Evolutionary conservation across 2,797 vertebrate species (phyloP).

Genomic region (Ptychadena robeensis): DNA sequence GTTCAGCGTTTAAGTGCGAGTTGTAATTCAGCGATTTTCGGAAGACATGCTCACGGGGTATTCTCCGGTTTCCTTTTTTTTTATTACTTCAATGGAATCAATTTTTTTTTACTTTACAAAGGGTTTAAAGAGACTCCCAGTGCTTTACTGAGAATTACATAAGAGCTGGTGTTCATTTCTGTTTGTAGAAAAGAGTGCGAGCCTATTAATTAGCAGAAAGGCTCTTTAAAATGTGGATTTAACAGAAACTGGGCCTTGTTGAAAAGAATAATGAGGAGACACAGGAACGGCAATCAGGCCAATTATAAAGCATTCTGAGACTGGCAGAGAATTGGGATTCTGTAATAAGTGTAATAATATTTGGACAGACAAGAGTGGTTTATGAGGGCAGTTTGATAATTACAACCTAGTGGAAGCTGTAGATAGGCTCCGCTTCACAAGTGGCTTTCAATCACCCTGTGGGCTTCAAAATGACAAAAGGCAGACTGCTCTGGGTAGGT

Average conservation of each 20-base stretch:
- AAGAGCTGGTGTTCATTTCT: slow-evolving; percentile 37
- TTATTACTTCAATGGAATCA: slow-evolving; percentile 39
- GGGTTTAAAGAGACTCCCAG: slow-evolving; percentile 37
- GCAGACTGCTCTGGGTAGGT: not conserved
- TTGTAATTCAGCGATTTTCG: slow-evolving; percentile 17
- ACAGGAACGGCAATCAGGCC: slow-evolving; percentile 53
- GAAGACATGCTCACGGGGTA: slow-evolving; percentile 6
- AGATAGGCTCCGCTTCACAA: not conserved
- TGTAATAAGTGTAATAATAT: not conserved
- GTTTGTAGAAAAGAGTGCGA: slow-evolving; percentile 49
- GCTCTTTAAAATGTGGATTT: slow-evolving; percentile 54
- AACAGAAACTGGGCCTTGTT: slow-evolving; percentile 55
- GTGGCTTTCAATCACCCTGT: not conserved
- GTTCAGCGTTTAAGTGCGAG: slow-evolving; percentile 22
- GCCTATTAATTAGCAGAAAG: slow-evolving; percentile 54
- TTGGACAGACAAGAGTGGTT: not conserved
- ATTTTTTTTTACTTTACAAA: slow-evolving; percentile 38
- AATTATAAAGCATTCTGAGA: slow-evolving; percentile 52
- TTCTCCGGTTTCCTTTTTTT: not conserved
- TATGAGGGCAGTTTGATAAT: not conserved
- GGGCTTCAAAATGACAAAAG: not conserved
- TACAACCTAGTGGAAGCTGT: slow-evolving; percentile 2
- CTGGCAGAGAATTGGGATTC: slow-evolving; percentile 24
- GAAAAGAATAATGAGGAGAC: slow-evolving; percentile 55
- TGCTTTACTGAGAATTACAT: slow-evolving; percentile 42